Evolutionary conservation across 1,140 invertebrate genomes (phyloP).

Genomic region (Teleopsis dalmanni): DNA sequence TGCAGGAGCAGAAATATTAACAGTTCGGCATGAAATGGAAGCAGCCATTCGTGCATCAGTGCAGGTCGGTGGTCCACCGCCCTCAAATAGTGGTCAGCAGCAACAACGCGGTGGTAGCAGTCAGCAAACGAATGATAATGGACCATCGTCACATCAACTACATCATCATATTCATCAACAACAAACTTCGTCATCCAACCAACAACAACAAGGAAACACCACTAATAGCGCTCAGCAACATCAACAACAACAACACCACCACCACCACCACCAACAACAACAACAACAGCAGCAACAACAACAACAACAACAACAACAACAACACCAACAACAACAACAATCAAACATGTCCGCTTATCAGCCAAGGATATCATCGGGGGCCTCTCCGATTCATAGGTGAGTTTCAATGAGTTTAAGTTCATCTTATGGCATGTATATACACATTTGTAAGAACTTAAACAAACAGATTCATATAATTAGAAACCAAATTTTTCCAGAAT

Average conservation of each 20-base stretch:
- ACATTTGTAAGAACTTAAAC: no score
- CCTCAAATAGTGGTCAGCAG: constrained; percentile 30
- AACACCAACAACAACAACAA: constrained; percentile 25
- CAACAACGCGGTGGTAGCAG: constrained; percentile 14
- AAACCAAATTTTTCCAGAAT: no score
- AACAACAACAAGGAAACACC: constrained; percentile 16
- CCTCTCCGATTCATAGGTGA: constrained; percentile 42
- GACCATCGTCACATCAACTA: constrained; percentile 11
- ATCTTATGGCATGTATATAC: no score
- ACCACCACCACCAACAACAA: constrained; percentile 17
- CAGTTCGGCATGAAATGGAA: constrained; percentile 45
- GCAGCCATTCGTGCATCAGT: constrained; percentile 45
- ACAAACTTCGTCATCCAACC: constrained; percentile 11
- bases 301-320: constrained; percentile 14
- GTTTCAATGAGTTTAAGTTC: no score
- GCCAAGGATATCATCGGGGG: constrained; percentile 36
- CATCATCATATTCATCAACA: constrained; percentile 18
- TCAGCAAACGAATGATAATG: constrained; percentile 14
- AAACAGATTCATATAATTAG: no score
- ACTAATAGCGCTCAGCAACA: constrained; percentile 11
- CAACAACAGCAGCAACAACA: constrained; percentile 29
- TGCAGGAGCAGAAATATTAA: constrained; percentile 1
- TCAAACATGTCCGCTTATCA: constrained; percentile 43
- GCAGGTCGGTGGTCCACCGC: constrained; percentile 44
- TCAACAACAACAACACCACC: constrained; percentile 13